Percentiles rank a stretch among this genome's conserved stretches.
Conservation (phyloP, 2,888 invertebrate species). For the Spilarctia lutea region DNA sequence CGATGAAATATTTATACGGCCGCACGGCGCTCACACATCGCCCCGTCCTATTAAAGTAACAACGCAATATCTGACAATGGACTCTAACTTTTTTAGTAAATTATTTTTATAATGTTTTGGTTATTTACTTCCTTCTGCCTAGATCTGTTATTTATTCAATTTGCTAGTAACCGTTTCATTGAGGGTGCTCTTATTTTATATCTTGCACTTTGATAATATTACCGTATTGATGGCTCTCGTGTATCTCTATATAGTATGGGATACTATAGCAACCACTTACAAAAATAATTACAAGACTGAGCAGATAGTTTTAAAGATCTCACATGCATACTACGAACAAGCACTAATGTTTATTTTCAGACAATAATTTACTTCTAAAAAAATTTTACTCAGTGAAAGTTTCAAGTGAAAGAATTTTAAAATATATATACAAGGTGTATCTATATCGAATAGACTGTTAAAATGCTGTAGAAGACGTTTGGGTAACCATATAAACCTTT, state of each 20-base stretch:
- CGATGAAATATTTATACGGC: slow-evolving; percentile 74
- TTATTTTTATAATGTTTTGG: slow-evolving; percentile 38
- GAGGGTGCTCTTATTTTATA: not conserved
- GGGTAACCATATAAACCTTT: no score
- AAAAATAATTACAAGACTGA: no score
- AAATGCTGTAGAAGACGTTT: no score
- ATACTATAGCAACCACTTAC: not conserved
- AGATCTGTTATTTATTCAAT: not conserved
- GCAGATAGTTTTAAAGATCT: no score
- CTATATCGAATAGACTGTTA: no score
- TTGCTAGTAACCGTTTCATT: not conserved
- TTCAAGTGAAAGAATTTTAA: no score
- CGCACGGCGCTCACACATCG: slow-evolving; percentile 59
- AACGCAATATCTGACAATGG: slow-evolving; percentile 52
- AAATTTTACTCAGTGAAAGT: no score
- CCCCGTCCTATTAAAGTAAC: slow-evolving; percentile 57
- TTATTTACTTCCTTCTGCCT: slow-evolving; percentile 1
- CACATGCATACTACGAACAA: no score
- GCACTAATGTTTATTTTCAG: no score
- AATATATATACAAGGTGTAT: no score
- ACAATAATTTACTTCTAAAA: no score
- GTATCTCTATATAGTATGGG: not conserved
- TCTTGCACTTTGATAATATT: not conserved
- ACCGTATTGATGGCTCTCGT: not conserved
- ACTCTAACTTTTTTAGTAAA: slow-evolving; percentile 46